Evolutionary conservation across 1,140 invertebrate genomes (phyloP).

Genomic region (Sogatella furcifera): DNA sequence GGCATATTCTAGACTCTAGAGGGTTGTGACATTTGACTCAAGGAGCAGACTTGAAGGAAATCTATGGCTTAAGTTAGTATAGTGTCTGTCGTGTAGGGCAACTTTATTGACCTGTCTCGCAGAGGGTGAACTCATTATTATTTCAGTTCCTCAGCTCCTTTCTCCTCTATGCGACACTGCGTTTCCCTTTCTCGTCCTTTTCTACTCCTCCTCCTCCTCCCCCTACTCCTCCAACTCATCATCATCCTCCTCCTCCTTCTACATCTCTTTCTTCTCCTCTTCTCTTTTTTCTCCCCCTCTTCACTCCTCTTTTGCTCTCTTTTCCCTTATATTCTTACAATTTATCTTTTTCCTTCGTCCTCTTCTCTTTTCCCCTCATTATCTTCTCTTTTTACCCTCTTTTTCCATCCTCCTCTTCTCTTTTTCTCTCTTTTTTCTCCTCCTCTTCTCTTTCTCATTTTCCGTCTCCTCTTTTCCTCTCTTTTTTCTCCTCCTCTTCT

Average conservation of each 20-base stretch:
- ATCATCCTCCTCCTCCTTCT: not conserved
- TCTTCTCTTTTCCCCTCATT: not conserved
- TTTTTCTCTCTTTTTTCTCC: not conserved
- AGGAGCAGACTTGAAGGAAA: no score
- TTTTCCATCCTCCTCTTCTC: not conserved
- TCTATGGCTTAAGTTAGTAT: no score
- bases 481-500: not conserved
- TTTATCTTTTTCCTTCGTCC: not conserved
- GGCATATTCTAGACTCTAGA: no score
- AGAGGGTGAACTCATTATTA: not conserved
- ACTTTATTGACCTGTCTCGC: not conserved
- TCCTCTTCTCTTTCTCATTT: not conserved
- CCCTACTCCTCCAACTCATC: not conserved
- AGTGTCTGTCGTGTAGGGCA: no score
- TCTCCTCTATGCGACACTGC: not conserved
- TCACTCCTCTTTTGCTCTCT: not conserved
- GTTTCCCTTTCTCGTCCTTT: not conserved
- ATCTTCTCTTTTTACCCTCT: not conserved
- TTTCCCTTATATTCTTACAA: not conserved
- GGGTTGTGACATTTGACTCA: no score
- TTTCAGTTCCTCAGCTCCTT: not conserved
- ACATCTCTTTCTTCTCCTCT: not conserved
- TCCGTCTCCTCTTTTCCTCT: not conserved
- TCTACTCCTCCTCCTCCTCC: not conserved
- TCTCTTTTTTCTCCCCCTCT: not conserved